Base-by-base conservation (phyloP, 1,140 invertebrate species). In the Leguminivora glycinivorella region DNA sequence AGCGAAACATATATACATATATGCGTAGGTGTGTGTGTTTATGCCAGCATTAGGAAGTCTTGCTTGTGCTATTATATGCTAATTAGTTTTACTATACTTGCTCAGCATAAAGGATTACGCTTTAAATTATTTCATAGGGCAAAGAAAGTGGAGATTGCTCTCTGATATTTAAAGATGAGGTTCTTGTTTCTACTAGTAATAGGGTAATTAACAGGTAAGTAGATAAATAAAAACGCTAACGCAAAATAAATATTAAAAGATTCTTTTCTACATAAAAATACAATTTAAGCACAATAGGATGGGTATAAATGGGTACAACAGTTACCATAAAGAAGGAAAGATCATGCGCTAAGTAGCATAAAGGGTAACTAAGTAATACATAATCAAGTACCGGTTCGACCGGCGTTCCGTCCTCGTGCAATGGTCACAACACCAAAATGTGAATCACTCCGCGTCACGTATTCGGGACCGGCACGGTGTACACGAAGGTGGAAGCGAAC, bases 401-500 rank as follows among this genome's bases (percentile, higher is more conserved):
- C 63, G 63, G 88, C 87, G 83, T 10, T 68, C 3, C 22, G 47
- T 52, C 47, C 40, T 84, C 80, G 83, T 31, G 19, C 58, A 63
- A 63, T 63, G 58, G 83, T 77, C 79, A 67, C 31, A 79, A 80
- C 70, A 80, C 83, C 83, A 87, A 80, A 83, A 17, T 43, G n/a
- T 69, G 73, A 76, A 80, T 81, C 81, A 87, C 82, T 84, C 85
- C 84, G 84, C 78, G 58, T 29, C 56, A 58, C 58, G 58, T 31
- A 17, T 63, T 85, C 38, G 24, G 81, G 78, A 85, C 47, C 47
- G 47, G 17, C 22, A 84, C 83, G 85, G 87, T 89, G 88, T 90
- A 89, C 89, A 87, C 86, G 81, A 84, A 81, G 83, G 82, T 80
- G 80, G 82, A 85, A 83, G 82, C 81, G 81, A 88, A 80, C 80